Base-by-base conservation (phyloP, 2,888 invertebrate genomes). In the Kryphioiulus occultus region DNA sequence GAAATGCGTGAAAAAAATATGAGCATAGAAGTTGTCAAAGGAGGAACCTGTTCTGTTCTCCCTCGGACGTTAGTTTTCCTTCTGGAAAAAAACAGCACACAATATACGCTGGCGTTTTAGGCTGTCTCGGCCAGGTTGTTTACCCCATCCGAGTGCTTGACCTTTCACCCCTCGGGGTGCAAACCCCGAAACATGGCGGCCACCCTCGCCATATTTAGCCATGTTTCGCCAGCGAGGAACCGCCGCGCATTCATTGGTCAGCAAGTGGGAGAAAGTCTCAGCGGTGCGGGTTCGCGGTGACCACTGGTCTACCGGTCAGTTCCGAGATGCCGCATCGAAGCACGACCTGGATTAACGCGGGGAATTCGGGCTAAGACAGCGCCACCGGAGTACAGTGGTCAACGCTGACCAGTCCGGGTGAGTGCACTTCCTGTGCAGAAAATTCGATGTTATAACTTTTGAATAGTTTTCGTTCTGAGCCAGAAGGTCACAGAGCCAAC, bases 31-130 rank as follows among this genome's bases (percentile, higher is more conserved):
- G n/a, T 59, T n/a, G 59, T 59, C 59, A 59, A 59, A 59, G 59
- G n/a, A 59, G 59, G 59, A 59, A 59, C 59, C 59, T 59, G 59
- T n/a, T n/a, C n/a, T n/a, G n/a, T 59, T 59, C 59, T 59, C 59
- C 59, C 59, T 59, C 59, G 59, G 59, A 59, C 59, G 59, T 59
- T 19, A 7, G 3, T 17, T n/a, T 59, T 3, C 19, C 7, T 59
- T 59, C 22, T 59, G 22, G 22, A 59, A 59, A 59, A 59, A 47
- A 47, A 47, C 47, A 59, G 10, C 42, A 42, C 59, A 59, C 22
- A n/a, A 59, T 9, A 59, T 22, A 59, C 59, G 59, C 9, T n/a
- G 17, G 53, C 17, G 17, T 59, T 59, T n/a, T n/a, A 22, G n/a
- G 59, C n/a, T 59, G 59, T 59, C 59, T 59, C 59, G n/a, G 59